phyloP scores from a whole-genome alignment of 2,888 invertebrate genomes.

The Pollenia amentaria region DNA sequence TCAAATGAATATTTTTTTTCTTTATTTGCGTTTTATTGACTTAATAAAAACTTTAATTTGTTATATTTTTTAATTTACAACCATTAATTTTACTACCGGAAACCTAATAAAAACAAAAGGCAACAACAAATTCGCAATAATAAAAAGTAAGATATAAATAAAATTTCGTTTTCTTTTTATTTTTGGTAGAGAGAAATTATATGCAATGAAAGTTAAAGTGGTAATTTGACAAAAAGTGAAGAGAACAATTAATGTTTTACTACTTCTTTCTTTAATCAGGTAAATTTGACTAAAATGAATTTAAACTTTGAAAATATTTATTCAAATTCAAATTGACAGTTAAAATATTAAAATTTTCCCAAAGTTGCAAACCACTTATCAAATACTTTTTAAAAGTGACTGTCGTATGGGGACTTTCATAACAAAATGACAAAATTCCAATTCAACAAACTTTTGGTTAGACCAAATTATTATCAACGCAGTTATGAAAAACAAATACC shows the following conservation, averaged over 20 bases:
- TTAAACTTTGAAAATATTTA: too few species aligned
- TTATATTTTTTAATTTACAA: constrained; percentile 10
- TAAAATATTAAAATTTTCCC: too few species aligned
- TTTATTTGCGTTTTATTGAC: neutral
- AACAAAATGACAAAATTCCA: too few species aligned
- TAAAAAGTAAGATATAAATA: neutral
- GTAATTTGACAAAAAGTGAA: neutral
- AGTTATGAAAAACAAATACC: too few species aligned
- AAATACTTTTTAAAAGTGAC: too few species aligned
- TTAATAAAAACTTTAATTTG: neutral
- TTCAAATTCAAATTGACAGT: too few species aligned
- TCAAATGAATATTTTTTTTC: neutral
- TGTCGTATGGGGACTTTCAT: too few species aligned
- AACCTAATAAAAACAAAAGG: neutral
- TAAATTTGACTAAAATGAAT: too few species aligned
- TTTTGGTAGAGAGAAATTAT: neutral
- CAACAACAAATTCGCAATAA: constrained; percentile 8
- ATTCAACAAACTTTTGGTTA: too few species aligned
- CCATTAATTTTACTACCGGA: constrained; percentile 25
- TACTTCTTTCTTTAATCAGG: neutral
- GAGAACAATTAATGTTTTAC: neutral
- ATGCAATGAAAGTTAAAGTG: neutral
- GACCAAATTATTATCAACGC: too few species aligned
- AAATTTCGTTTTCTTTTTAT: neutral
- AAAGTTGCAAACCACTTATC: too few species aligned